Evolutionary conservation across 2,888 invertebrate genomes (phyloP).

Genomic region (Parnassius mnemosyne): DNA sequence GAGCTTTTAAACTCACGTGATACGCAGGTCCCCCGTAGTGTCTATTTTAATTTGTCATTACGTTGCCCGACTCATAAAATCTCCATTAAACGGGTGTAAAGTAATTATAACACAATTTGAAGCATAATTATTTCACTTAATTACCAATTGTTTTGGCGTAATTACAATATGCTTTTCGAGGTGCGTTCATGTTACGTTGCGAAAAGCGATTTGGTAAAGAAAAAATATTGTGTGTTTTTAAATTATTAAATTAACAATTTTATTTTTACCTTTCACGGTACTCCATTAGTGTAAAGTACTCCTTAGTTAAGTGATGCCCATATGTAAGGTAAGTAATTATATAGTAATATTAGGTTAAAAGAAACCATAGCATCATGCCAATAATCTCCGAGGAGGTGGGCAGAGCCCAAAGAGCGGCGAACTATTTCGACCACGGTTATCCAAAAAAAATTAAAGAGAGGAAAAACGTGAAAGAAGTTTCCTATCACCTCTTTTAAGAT

Average conservation of each 20-base stretch:
- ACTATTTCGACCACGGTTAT: too few species aligned
- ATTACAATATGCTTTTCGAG: constrained; percentile 34
- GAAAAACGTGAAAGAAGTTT: too few species aligned
- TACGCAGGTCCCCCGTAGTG: constrained; percentile 2
- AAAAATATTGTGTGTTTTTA: neutral
- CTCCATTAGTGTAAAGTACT: too few species aligned
- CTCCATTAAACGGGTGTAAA: constrained; percentile 30
- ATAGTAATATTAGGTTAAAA: too few species aligned
- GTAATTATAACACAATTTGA: constrained; percentile 37
- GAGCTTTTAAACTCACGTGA: neutral
- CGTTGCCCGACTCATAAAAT: constrained; percentile 21
- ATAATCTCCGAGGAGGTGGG: too few species aligned
- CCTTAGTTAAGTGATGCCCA: too few species aligned
- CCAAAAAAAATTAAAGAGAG: too few species aligned
- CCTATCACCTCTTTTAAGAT: too few species aligned
- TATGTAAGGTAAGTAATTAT: too few species aligned
- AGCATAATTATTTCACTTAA: constrained; percentile 37
- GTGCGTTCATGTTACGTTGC: constrained; percentile 18
- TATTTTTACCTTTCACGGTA: neutral
- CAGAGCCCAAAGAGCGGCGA: too few species aligned
- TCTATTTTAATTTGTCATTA: constrained; percentile 25
- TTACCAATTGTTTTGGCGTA: constrained; percentile 43
- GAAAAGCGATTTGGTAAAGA: constrained; percentile 16
- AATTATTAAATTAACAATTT: neutral
- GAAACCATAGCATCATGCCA: too few species aligned